Evolutionary conservation across 2,113 vertebrate species (phyloP).

Genomic region (rabbit (Oryctolagus cuniculus)): mOryCun1.1 NC_091449.1:59302001-59302500

Average conservation of each 20-base stretch:
- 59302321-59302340: too few species aligned
- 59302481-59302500: too few species aligned
- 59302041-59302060: background rate
- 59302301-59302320: too few species aligned
- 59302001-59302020: background rate
- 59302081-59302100: background rate
- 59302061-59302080: background rate
- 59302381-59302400: too few species aligned
- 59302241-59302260: background rate
- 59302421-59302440: too few species aligned
- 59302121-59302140: background rate
- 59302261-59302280: background rate
- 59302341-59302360: too few species aligned
- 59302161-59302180: background rate
- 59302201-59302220: background rate
- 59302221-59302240: background rate
- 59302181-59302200: background rate
- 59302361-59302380: too few species aligned
- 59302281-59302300: background rate
- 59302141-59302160: slow-evolving; percentile 7
- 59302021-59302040: background rate
- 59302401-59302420: too few species aligned
- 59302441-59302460: too few species aligned
- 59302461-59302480: too few species aligned
- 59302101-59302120: background rate